These are phyloP conservation scores for Encarsia formosa DNA, from an alignment of 2,888 invertebrate genomes.

Conservation along the genomic window DNA sequence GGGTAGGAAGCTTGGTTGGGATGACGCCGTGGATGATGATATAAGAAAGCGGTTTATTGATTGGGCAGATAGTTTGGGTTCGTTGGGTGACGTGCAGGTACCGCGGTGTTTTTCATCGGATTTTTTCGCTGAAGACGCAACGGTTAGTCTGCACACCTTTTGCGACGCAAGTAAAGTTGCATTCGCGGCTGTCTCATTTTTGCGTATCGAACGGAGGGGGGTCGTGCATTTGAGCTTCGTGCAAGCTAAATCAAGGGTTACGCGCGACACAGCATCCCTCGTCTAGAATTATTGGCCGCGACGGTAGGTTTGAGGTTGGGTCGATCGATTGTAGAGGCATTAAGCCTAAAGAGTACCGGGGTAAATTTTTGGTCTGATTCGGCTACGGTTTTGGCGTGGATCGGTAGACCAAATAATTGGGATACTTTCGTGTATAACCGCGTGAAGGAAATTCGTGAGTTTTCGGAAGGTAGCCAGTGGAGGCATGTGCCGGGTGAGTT, in stretches of 20 bases:
- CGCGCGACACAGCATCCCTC: constrained; percentile 29
- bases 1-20: neutral
- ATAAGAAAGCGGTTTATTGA: neutral
- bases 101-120: neutral
- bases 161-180: constrained; percentile 34
- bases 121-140: neutral
- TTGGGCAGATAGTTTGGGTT: neutral
- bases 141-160: constrained; percentile 40
- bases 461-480: neutral
- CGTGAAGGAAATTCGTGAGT: neutral
- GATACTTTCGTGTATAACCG: constrained; percentile 34
- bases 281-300: neutral
- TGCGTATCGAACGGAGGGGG: neutral
- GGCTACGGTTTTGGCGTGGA: constrained; percentile 34
- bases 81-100: neutral
- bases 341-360: neutral
- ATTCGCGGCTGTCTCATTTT: constrained; percentile 32
- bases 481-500: neutral
- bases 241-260: constrained; percentile 36
- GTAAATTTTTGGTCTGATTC: constrained; percentile 36
- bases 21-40: neutral
- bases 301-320: neutral
- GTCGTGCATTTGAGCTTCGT: neutral
- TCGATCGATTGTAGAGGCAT: neutral
- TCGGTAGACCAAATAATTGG: constrained; percentile 31